phyloP scores from a whole-genome alignment of 2,113 vertebrate genomes.

The Cyprinus carpio region DNA sequence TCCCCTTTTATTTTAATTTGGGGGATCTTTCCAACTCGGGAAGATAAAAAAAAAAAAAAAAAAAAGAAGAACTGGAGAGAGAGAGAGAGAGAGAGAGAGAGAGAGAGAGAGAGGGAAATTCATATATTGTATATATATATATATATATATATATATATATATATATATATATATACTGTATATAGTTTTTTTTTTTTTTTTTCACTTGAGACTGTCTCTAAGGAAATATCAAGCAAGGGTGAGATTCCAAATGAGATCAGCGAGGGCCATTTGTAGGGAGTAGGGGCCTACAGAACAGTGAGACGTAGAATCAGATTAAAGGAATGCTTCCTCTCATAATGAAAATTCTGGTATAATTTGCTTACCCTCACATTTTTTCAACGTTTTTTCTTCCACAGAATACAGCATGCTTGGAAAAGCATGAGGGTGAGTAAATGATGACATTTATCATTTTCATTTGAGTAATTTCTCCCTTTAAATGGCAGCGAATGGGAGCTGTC shows the following conservation, averaged over 20 bases:
- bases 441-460: not conserved
- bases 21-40: constrained; percentile 56
- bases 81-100: constrained; percentile 49
- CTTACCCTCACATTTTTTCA: too few relatives aligned
- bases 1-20: too few relatives aligned
- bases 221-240: constrained; percentile 64
- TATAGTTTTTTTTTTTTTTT: too few relatives aligned
- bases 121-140: constrained; percentile 67
- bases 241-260: constrained; percentile 22
- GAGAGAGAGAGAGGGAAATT: constrained; percentile 44
- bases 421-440: not conserved
- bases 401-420: too few relatives aligned
- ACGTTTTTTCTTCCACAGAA: not conserved
- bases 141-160: constrained; percentile 60
- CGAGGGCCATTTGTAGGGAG: not conserved
- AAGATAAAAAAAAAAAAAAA: not conserved
- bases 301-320: constrained; percentile 61
- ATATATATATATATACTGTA: constrained; percentile 63
- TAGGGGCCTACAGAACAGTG: not conserved
- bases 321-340: not conserved
- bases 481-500: not conserved
- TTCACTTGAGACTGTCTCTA: constrained; percentile 70
- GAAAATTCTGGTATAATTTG: not conserved
- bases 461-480: constrained; percentile 21
- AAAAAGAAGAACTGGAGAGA: not conserved